Base-by-base conservation (phyloP, 2,113 vertebrate species). In the Tyrannus savana region DNA sequence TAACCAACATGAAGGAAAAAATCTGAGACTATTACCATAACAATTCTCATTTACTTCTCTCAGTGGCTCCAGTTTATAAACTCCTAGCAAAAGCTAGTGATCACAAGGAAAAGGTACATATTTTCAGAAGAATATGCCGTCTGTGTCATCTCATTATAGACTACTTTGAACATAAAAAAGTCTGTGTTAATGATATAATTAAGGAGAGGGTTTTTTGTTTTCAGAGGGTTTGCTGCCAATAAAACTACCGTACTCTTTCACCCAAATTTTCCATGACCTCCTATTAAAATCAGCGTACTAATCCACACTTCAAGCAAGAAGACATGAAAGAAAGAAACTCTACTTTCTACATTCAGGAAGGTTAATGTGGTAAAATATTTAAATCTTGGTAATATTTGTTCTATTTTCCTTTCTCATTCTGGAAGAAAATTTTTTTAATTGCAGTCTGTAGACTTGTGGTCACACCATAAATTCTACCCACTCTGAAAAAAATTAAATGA, bases 391-490 rank as follows among this genome's bases (percentile, higher is more conserved):
- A 68, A 31, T 19, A 49, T 50, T 52, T 68, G 4, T 68, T 77
- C 5, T 5, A 18, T 84, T 93, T 89, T 76, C 19, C n/a, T 71
- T 89, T 63, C 42, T 75, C 16, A 6, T 19, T 78, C 41, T 42
- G 10, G 6, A 22, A 76, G 62, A 66, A 62, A 3, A 31, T 42
- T 63, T 68, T 62, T 21, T 19, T 62, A 41, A 72, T 53, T 71
- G 4, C 16, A 27, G 3, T 14, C 2, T n/a, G 46, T 25, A 89
- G 11, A 28, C 7, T 21, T 11, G 14, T 31, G 78, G n/a, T 39
- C 6, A 4, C 4, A 33, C 11, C 2, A 0, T 30, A 62, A 74
- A 2, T 33, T 47, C 30, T 52, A 44, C 18, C 8, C 24, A 12
- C 10, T 59, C 14, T 18, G 7, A 52, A 80, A 49, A 87, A 59